Percentiles rank a stretch among this genome's conserved stretches.
Conservation (phyloP, 2,888 invertebrate species). For the Sinohyriopsis cumingii region DNA sequence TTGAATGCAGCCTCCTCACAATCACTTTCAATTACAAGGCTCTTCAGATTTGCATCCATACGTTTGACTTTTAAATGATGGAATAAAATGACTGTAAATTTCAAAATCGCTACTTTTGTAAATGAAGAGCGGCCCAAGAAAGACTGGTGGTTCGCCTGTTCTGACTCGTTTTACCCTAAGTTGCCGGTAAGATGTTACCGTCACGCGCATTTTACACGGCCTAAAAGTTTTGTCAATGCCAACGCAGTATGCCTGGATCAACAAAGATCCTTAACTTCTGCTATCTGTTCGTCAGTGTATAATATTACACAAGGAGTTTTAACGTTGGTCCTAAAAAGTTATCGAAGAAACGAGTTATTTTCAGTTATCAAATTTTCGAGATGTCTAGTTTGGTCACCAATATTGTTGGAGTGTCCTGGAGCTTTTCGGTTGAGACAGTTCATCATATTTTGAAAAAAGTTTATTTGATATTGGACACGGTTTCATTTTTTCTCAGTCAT, state of each 20-base stretch:
- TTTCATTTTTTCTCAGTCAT: no score
- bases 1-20: constrained; percentile 24
- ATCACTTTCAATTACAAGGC: constrained; percentile 20
- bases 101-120: constrained; percentile 32
- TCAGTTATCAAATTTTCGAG: constrained; percentile 21
- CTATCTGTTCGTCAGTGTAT: constrained; percentile 15
- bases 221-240: constrained; percentile 30
- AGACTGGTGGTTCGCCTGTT: constrained; percentile 19
- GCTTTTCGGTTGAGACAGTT: no score
- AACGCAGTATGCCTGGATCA: constrained; percentile 19
- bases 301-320: constrained; percentile 10
- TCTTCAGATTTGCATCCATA: not conserved
- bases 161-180: constrained; percentile 6
- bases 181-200: constrained; percentile 20
- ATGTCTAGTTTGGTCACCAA: constrained; percentile 20
- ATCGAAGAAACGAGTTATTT: constrained; percentile 12
- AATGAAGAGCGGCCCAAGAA: constrained; percentile 28
- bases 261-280: constrained; percentile 25
- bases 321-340: constrained; percentile 10
- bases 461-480: no score
- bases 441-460: no score
- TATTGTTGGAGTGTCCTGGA: constrained; percentile 6
- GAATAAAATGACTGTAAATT: constrained; percentile 12
- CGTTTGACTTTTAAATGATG: constrained; percentile 7
- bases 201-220: constrained; percentile 24